Conservation (phyloP, 2,888 invertebrate species). For the Nymphalis polychloros region DNA sequence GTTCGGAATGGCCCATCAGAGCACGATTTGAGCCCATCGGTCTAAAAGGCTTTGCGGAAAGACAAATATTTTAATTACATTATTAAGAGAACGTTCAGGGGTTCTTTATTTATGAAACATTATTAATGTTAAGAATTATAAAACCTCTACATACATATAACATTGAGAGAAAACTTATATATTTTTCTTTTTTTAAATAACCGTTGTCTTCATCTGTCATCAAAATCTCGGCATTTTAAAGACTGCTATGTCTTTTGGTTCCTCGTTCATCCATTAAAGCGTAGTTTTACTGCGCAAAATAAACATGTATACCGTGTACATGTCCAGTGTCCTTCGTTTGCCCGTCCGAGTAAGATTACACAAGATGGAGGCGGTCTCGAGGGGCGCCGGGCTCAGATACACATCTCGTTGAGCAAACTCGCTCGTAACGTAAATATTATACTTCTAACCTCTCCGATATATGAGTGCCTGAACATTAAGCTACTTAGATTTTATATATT, state of each 20-base stretch:
- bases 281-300: not conserved
- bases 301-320: not conserved
- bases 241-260: too few species aligned
- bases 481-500: not conserved
- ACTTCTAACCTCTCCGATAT: not conserved
- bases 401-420: slow-evolving; percentile 2
- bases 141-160: too few species aligned
- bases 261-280: not conserved
- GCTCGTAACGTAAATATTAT: slow-evolving; percentile 2
- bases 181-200: too few species aligned
- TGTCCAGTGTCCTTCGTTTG: not conserved
- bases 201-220: too few species aligned
- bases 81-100: slow-evolving; percentile 12
- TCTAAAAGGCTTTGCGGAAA: slow-evolving; percentile 21
- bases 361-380: slow-evolving; percentile 3
- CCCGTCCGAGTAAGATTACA: slow-evolving; percentile 6
- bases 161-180: too few species aligned
- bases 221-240: too few species aligned
- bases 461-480: not conserved
- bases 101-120: not conserved
- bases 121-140: not conserved
- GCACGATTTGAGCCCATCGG: slow-evolving; percentile 12
- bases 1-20: slow-evolving; percentile 16
- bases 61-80: slow-evolving; percentile 14
- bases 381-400: not conserved